phyloP scores from a whole-genome alignment of 2,888 invertebrate species.

The Allophyes oxyacanthae region DNA sequence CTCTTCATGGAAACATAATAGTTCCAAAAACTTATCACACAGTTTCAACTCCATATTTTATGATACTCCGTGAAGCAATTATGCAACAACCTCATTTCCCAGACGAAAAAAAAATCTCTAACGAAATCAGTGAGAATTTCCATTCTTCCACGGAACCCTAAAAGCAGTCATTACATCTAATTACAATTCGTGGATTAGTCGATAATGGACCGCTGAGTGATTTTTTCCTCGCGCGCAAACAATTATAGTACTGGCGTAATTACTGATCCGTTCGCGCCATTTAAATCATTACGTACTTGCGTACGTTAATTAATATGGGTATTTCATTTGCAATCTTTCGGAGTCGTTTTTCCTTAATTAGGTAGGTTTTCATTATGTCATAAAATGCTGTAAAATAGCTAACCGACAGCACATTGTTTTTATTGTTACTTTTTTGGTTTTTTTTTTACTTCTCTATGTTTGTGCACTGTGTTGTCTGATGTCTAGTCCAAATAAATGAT shows the following conservation, averaged over 20 bases:
- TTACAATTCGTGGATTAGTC: slow-evolving; percentile 58
- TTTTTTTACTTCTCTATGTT: too few relatives aligned
- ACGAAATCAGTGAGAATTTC: slow-evolving; percentile 23
- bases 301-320: slow-evolving; percentile 45
- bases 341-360: slow-evolving; percentile 43
- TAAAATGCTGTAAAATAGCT: too few relatives aligned
- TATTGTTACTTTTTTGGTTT: too few relatives aligned
- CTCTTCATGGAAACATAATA: too few relatives aligned
- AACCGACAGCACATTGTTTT: too few relatives aligned
- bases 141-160: slow-evolving; percentile 38
- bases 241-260: slow-evolving; percentile 52
- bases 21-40: too few relatives aligned
- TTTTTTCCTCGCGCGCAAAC: slow-evolving; percentile 61
- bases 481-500: too few relatives aligned
- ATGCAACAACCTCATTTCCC: too few relatives aligned
- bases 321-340: slow-evolving; percentile 40
- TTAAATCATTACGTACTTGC: slow-evolving; percentile 43
- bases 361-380: slow-evolving; percentile 19
- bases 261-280: slow-evolving; percentile 48
- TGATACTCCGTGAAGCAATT: too few relatives aligned
- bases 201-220: slow-evolving; percentile 63
- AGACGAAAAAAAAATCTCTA: too few relatives aligned
- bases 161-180: slow-evolving; percentile 57
- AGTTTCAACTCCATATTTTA: too few relatives aligned
- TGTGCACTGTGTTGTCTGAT: too few relatives aligned